Evolutionary conservation across 2,888 invertebrate genomes (phyloP).

Genomic region (Nephrotoma guestfalica): DNA sequence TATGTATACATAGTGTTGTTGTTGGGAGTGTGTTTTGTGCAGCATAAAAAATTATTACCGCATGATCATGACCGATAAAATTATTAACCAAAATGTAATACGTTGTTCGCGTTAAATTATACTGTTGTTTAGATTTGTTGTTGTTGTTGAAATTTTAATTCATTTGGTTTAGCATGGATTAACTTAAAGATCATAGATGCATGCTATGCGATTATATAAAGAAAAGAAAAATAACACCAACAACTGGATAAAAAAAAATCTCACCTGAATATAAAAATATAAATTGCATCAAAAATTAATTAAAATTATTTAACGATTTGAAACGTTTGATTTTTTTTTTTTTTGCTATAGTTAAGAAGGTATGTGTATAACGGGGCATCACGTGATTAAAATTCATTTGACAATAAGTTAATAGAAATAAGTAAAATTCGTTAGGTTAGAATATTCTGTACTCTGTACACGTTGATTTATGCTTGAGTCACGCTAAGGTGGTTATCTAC

Average conservation of each 20-base stretch:
- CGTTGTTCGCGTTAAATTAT: background rate
- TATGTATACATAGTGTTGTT: background rate
- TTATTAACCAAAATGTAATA: background rate
- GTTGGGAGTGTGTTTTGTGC: background rate
- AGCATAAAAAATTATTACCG: background rate
- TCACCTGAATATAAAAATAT: background rate
- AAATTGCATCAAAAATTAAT: slow-evolving; percentile 1
- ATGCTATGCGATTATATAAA: background rate
- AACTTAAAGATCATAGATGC: slow-evolving; percentile 4
- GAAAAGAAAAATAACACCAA: background rate
- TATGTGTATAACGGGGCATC: background rate
- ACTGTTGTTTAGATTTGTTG: background rate
- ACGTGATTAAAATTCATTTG: background rate
- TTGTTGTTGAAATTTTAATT: background rate
- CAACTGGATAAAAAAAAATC: background rate
- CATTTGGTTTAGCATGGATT: slow-evolving; percentile 2
- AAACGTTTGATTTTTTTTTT: background rate
- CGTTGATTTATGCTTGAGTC: background rate
- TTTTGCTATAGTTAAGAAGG: background rate
- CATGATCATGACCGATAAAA: slow-evolving; percentile 3
- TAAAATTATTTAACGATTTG: slow-evolving; percentile 4
- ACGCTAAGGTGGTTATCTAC: background rate
- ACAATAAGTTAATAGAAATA: background rate
- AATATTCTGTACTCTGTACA: background rate
- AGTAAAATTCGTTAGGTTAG: background rate